phyloP scores from a whole-genome alignment of 2,797 vertebrate species.

The Sebastiscus albofasciatus region DNA sequence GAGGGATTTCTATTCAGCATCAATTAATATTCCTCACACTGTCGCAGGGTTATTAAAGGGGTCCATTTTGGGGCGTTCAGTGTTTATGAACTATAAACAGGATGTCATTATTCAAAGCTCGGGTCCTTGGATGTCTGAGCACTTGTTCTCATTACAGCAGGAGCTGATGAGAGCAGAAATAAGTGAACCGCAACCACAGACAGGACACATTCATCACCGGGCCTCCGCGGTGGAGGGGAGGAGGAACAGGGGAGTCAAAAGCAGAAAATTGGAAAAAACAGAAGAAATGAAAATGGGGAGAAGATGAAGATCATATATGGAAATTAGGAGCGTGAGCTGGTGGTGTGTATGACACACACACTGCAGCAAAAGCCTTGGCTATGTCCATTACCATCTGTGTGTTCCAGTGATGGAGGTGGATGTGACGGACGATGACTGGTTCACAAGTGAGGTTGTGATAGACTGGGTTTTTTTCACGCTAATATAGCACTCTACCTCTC shows the following conservation, averaged over 20 bases:
- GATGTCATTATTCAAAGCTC: slow-evolving; percentile 51
- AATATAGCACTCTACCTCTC: slow-evolving; percentile 34
- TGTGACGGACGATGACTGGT: slow-evolving; percentile 21
- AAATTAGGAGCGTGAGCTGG: not conserved
- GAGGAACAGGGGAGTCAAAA: not conserved
- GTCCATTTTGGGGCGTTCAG: slow-evolving; percentile 2
- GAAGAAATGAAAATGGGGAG: slow-evolving; percentile 19
- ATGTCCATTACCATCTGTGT: slow-evolving; percentile 26
- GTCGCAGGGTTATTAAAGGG: not conserved
- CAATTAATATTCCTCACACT: not conserved
- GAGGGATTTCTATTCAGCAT: not conserved
- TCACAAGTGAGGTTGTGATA: slow-evolving; percentile 40
- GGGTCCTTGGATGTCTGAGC: slow-evolving; percentile 22
- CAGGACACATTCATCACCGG: slow-evolving; percentile 52
- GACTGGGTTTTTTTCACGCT: slow-evolving; percentile 23
- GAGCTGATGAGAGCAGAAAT: slow-evolving; percentile 58
- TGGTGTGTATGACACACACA: slow-evolving; percentile 16
- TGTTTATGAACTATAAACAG: slow-evolving; percentile 42
- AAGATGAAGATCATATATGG: not conserved
- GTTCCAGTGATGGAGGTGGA: slow-evolving; percentile 24
- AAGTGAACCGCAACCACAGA: slow-evolving; percentile 37
- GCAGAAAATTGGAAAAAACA: not conserved
- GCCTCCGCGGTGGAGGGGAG: not conserved
- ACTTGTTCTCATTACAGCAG: slow-evolving; percentile 51
- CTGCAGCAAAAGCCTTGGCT: slow-evolving; percentile 8